Conservation (phyloP, 2,888 invertebrate species). For the Synanthedon andrenaeformis region DNA sequence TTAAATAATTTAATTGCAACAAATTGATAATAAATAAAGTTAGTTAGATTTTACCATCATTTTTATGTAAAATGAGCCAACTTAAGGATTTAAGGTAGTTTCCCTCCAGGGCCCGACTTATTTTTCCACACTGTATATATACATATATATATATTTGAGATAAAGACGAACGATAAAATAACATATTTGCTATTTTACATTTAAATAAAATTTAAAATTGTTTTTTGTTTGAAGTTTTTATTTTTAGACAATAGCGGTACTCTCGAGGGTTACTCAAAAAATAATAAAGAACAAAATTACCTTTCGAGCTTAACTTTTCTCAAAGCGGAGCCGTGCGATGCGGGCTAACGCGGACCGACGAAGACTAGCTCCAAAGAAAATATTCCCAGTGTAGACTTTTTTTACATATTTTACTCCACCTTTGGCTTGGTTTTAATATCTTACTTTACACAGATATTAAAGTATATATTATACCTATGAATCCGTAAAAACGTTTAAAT, state of each 20-base stretch:
- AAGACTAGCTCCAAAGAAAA: conserved; percentile 29
- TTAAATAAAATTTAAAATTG: conserved; percentile 21
- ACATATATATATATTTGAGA: too few species aligned
- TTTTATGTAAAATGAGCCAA: too few species aligned
- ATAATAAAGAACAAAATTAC: conserved; percentile 48
- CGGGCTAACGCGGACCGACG: conserved; percentile 14
- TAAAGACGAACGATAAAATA: not conserved
- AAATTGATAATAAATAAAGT: too few species aligned
- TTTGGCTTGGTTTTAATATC: too few species aligned
- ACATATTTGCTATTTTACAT: not conserved
- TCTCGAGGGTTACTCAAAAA: conserved; percentile 30
- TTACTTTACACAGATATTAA: too few species aligned
- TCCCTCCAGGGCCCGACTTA: too few species aligned
- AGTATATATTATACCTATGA: too few species aligned
- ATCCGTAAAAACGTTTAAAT: too few species aligned
- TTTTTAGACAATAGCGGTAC: conserved; percentile 27
- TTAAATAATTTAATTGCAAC: too few species aligned
- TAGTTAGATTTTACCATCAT: too few species aligned
- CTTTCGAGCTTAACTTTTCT: conserved; percentile 34
- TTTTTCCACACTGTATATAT: too few species aligned
- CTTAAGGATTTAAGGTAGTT: too few species aligned
- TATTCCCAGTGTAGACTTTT: conserved; percentile 12
- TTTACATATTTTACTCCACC: not conserved
- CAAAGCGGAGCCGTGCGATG: conserved; percentile 14
- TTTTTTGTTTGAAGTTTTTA: conserved; percentile 14